phyloP scores from a whole-genome alignment of 2,797 vertebrate genomes.

The Sebastes umbrosus region DNA sequence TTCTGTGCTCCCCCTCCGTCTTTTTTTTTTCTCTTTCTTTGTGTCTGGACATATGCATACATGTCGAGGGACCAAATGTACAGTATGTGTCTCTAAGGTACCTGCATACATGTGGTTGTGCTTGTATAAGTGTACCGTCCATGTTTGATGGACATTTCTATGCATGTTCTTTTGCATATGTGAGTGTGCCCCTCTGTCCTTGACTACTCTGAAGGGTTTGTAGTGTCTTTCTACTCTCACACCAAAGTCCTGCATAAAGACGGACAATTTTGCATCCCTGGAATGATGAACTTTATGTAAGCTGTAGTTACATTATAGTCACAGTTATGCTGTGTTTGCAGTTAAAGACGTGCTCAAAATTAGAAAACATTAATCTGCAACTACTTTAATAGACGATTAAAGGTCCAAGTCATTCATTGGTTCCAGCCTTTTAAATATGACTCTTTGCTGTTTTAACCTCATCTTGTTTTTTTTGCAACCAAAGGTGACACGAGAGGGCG shows the following conservation, averaged over 20 bases:
- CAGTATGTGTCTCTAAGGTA: neutral
- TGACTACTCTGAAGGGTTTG: neutral
- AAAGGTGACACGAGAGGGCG: too few species aligned
- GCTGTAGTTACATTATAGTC: neutral
- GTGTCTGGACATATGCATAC: slow-evolving; percentile 53
- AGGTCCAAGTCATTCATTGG: neutral
- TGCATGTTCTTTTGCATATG: neutral
- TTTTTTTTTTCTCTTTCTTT: slow-evolving; percentile 52
- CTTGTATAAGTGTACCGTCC: neutral
- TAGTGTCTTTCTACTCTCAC: slow-evolving; percentile 5
- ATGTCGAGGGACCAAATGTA: slow-evolving; percentile 25
- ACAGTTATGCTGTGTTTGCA: neutral
- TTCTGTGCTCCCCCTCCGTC: slow-evolving; percentile 40
- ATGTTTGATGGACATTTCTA: neutral
- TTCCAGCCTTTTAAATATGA: neutral
- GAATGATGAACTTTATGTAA: neutral
- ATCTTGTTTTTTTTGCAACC: too few species aligned
- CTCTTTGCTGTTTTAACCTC: too few species aligned
- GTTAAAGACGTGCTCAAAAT: too few species aligned
- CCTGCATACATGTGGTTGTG: neutral
- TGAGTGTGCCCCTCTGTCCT: neutral
- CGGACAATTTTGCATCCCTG: neutral
- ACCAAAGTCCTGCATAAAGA: neutral
- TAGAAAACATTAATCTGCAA: too few species aligned
- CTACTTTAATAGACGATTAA: neutral